A percentile compares a stretch with the other conserved stretches of the same genome.
Evolutionary conservation across 2,797 vertebrate species (phyloP).

Genomic region (Enteromius trimaculatus): DNA sequence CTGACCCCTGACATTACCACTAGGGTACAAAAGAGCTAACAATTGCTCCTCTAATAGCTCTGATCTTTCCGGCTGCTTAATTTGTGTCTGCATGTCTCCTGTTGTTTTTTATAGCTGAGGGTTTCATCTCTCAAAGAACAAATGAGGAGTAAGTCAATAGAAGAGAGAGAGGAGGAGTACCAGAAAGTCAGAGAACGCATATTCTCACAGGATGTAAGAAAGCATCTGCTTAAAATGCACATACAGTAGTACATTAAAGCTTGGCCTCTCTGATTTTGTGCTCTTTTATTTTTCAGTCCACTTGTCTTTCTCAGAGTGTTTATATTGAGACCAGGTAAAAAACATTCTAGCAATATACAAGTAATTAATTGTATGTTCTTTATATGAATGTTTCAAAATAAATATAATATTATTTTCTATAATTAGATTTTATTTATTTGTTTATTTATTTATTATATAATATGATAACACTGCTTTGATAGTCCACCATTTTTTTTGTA

Average conservation of each 20-base stretch:
- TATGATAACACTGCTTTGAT: not conserved
- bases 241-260: not conserved
- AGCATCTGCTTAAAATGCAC: not conserved
- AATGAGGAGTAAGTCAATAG: slow-evolving; percentile 93
- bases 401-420: not conserved
- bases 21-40: not conserved
- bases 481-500: not conserved
- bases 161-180: slow-evolving; percentile 97
- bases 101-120: slow-evolving; percentile 76
- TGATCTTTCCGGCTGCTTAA: slow-evolving; percentile 4
- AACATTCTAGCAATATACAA: not conserved
- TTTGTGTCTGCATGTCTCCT: slow-evolving; percentile 28
- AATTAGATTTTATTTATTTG: not conserved
- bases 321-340: slow-evolving; percentile 92
- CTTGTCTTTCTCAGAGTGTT: slow-evolving; percentile 86
- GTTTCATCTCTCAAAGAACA: slow-evolving; percentile 88
- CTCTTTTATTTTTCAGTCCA: slow-evolving; percentile 83
- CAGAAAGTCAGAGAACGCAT: slow-evolving; percentile 93
- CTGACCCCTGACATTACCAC: not conserved
- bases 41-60: not conserved
- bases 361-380: not conserved
- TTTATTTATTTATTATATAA: not conserved
- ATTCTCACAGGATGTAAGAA: slow-evolving; percentile 94
- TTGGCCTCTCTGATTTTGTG: slow-evolving; percentile 55
- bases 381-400: not conserved